phyloP scores from a whole-genome alignment of 2,113 vertebrate genomes.

The Hippocampus comes region DNA sequence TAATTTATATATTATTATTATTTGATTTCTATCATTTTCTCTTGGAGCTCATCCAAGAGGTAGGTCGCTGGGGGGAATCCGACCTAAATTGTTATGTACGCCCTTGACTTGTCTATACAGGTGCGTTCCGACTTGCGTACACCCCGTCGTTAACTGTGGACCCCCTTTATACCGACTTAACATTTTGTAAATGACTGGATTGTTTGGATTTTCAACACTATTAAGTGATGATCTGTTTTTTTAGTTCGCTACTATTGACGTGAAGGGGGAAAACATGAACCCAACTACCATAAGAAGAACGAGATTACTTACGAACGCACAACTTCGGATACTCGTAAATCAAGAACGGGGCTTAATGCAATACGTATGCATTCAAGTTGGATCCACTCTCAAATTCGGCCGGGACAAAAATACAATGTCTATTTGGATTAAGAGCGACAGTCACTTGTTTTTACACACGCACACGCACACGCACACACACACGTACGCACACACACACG shows the following conservation, averaged over 20 bases:
- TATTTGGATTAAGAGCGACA: not conserved
- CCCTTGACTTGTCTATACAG: not conserved
- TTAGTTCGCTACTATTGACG: not conserved
- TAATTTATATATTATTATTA: no score
- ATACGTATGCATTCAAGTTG: no score
- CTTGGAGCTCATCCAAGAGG: no score
- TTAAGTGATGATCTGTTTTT: not conserved
- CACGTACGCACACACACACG: no score
- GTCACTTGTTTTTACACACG: not conserved
- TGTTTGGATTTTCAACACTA: not conserved
- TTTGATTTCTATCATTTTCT: no score
- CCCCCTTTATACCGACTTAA: not conserved
- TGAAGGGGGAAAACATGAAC: not conserved
- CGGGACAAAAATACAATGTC: not conserved
- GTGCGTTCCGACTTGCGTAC: not conserved
- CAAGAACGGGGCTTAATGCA: accelerated
- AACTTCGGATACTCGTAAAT: not conserved
- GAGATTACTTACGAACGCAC: not conserved
- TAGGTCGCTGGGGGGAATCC: no score
- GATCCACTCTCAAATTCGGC: slow-evolving; percentile 14
- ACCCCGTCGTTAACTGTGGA: not conserved
- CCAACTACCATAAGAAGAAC: not conserved
- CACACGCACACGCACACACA: no score
- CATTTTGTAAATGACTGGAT: not conserved
- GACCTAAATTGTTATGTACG: no score